Base-by-base conservation (phyloP, 1,140 invertebrate species). In the Delia radicum region DNA sequence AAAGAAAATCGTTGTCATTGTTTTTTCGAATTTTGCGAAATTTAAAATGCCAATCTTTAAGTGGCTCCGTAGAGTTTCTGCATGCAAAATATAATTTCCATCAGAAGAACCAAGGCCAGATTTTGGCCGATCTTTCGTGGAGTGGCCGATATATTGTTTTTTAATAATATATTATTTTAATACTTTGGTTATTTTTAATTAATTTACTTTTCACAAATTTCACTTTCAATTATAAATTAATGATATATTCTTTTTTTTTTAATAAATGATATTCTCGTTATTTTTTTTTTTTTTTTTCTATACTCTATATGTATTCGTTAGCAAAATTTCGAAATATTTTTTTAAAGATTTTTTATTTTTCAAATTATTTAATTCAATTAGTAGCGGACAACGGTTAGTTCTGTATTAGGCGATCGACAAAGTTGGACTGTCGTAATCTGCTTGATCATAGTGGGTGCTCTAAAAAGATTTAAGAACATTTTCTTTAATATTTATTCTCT, bases 401-500 rank as follows among this genome's bases (percentile, higher is more conserved):
- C 82, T 84, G 80, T 78, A 80, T 81, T 79, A 79, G 80, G 75
- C 83, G 83, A 85, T 85, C 81, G 81, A 79, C 83, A 78, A 80
- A 80, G 78, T 82, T 78, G 77, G 80, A 85, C 83, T 85, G 82
- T 33, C 75, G 65, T 33, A 21, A 69, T 33, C 18, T 29, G 24
- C 26, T 46, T 28, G 21, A 28, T 18, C n/a, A 33, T 69, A 21
- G 21, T 31, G 29, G 21, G 65, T 24, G 21, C 65, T 67, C 10
- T n/a, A 31, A 5, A 33, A 37, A 1, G 3, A 69, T 33, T 21
- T 42, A 42, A 29, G 12, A 13, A 29, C 15, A 65, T 27, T 10
- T 63, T 31, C 29, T 33, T 33, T 24, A 3, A 55, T 24, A 28
- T 15, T 21, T 33, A 12, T 37, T 69, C 65, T 69, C 65, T 21